These are phyloP conservation scores for Cheirogaleus medius DNA, from an alignment of 2,113 vertebrate genomes.

Conservation along the genomic window DNA sequence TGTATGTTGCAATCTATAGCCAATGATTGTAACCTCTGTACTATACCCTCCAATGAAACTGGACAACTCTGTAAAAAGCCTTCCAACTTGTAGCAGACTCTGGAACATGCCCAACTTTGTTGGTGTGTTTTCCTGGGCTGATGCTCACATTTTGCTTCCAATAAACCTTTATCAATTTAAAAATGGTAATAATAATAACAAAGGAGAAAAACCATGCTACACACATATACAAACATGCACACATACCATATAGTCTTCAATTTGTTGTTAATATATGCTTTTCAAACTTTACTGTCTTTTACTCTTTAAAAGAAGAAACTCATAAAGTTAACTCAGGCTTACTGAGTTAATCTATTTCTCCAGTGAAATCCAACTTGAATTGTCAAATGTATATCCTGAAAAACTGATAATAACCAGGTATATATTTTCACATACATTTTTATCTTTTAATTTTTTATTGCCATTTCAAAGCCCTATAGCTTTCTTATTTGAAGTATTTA, in stretches of 20 bases:
- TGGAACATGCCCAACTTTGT: no score
- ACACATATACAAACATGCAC: not conserved
- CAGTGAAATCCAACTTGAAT: not conserved
- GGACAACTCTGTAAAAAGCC: no score
- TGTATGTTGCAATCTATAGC: no score
- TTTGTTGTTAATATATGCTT: not conserved
- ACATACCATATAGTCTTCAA: not conserved
- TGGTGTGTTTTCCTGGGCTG: no score
- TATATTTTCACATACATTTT: not conserved
- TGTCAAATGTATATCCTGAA: not conserved
- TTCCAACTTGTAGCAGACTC: no score
- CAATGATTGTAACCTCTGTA: no score
- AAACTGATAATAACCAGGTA: not conserved
- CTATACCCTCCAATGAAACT: no score
- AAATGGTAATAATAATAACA: not conserved
- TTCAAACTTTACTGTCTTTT: constrained; percentile 10
- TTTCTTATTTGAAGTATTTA: constrained; percentile 7
- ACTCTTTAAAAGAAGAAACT: not conserved
- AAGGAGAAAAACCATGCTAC: not conserved
- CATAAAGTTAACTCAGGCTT: not conserved
- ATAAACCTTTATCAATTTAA: not conserved
- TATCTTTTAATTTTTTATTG: constrained; percentile 18
- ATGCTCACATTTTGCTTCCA: no score
- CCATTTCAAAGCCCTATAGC: not conserved
- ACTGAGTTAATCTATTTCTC: not conserved